Evolutionary conservation across 2,888 invertebrate species (phyloP), one percentile per base, ranked within the genome.

Genomic region (Nasonovia ribisnigri): DNA sequence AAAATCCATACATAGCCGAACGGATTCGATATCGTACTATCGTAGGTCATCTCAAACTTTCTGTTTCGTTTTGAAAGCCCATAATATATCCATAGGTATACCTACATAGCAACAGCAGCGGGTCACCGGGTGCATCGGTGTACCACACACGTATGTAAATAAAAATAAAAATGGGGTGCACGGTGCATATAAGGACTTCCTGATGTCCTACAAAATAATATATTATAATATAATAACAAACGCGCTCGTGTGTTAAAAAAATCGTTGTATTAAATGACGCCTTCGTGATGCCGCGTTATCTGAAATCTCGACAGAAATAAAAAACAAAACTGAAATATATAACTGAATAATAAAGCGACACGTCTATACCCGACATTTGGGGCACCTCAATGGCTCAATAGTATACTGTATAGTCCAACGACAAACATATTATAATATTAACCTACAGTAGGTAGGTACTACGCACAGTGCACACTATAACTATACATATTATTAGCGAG

Each of bases 151-250:
- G 20, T 89, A 29, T 29, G 29, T 13, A 91, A 91, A 91, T n/a
- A 84, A 16, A 77, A 36, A 36, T 77, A 36, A 77, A 77, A 77
- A 36, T 36, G 13, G 60, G 87, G 36, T 77, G 67, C 67, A 77
- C 20, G 57, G 24, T 92, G 84, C 84, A 87, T 87, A 92, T 67
- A 92, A 92, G 87, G 92, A 87, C 60, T 92, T 92, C 87, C 87
- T 11, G 92, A 86, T 48, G 92, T 60, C 92, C 48, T 92, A 67
- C 46, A 92, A 60, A 84, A 42, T 60, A 86, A 86, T 46, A 48
- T 86, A 48, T 43, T 86, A 46, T 46, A 86, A 43, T 86, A 86
- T 1, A 46, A 46, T 46, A 46, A 48, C 29, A n/a, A n/a, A 43
- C 43, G 43, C 84, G 26, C 4, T 77, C 20, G 36, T 36, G 77